Base-by-base conservation (phyloP, 2,797 vertebrate genomes). In the Syngnathus rostellatus region DNA sequence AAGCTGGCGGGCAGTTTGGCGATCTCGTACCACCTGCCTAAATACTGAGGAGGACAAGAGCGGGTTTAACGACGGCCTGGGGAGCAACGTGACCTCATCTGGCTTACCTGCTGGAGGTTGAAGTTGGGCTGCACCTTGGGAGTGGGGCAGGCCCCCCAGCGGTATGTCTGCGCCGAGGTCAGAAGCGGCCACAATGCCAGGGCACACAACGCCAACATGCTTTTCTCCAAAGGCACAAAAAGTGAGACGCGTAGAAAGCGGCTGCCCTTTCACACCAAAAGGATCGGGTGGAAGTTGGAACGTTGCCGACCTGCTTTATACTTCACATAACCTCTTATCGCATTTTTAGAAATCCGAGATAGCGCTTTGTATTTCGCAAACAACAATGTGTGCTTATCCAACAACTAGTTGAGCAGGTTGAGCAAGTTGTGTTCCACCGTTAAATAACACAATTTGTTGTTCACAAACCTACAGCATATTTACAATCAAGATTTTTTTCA, bases 1-100 rank as follows among this genome's bases (percentile, higher is more conserved):
- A 93, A 94, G 60, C 68, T 80, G 5, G 87, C 83, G 0, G 93
- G 92, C 12, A 94, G 91, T 77, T 93, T 95, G 83, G 92, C 91
- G 40, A 96, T 95, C 86, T 96, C 94, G 0, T 94, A 96, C 95
- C 95, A 96, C 57, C 73, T 89, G 58, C 95, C 95, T 64, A 93
- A 66, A 66, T 93, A 95, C 87, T 89, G 25, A 31, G 5, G 14
- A 19, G 0, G 31, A 37, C n/a, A 51, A 9, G 50, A 51, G 25
- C 12, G 14, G 14, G 25, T 12, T 37, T 7, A 6, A 14, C 6
- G 16, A 8, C 23, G 8, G 55, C 14, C 11, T 3, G 14, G 25
- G 7, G 6, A 17, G 55, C 14, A 14, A 31, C 31, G 14, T 14
- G 21, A 54, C 25, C 25, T 21, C 12, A 14, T 25, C n/a, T 25